These are phyloP conservation scores for Procavia capensis DNA, from an alignment of 2,113 vertebrate genomes.

Conservation along the genomic window DNA sequence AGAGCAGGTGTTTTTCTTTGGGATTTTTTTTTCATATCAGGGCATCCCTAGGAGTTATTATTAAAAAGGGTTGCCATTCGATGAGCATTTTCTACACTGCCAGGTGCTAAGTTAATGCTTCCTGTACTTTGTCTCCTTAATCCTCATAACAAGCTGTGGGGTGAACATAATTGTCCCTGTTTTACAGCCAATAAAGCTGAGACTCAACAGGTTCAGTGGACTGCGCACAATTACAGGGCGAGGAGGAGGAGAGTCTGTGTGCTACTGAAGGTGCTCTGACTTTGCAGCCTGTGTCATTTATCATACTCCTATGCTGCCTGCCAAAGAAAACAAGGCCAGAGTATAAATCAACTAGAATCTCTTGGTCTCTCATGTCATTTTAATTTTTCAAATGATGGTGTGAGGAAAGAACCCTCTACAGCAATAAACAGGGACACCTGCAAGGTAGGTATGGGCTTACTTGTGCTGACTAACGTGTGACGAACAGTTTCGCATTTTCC, in stretches of 20 bases:
- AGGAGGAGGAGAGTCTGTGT: slow-evolving; percentile 33
- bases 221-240: slow-evolving; percentile 66
- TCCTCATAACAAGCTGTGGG: slow-evolving; percentile 42
- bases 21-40: neutral
- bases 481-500: neutral
- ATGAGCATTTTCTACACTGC: slow-evolving; percentile 54
- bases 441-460: neutral
- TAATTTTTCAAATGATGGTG: slow-evolving; percentile 45
- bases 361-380: slow-evolving; percentile 8
- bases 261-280: slow-evolving; percentile 61
- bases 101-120: neutral
- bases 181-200: slow-evolving; percentile 69
- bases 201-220: slow-evolving; percentile 18
- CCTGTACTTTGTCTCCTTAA: neutral
- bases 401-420: slow-evolving; percentile 21
- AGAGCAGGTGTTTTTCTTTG: neutral
- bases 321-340: slow-evolving; percentile 39
- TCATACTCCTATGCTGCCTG: neutral
- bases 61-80: slow-evolving; percentile 59
- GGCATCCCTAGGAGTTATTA: slow-evolving; percentile 23
- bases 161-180: slow-evolving; percentile 26
- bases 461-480: neutral
- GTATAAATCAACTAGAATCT: neutral
- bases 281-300: slow-evolving; percentile 60
- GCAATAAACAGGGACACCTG: neutral